Evolutionary conservation across 2,113 vertebrate genomes (phyloP).

Genomic region (Ciconia boyciana): DNA sequence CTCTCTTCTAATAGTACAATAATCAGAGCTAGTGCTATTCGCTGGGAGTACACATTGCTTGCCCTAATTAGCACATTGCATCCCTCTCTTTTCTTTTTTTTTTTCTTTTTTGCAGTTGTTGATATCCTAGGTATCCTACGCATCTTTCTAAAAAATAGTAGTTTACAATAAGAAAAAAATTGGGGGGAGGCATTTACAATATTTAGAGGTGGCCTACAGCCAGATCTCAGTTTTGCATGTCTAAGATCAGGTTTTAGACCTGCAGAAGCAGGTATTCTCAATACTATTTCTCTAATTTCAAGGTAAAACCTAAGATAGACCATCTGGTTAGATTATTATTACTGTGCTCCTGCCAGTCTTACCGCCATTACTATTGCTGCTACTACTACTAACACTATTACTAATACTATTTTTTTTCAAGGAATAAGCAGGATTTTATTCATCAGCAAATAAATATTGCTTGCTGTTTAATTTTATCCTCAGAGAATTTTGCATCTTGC

Average conservation of each 20-base stretch:
- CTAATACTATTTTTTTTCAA: slow-evolving; percentile 25
- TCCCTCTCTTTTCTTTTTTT: no score
- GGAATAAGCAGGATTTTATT: slow-evolving; percentile 61
- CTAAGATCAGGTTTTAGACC: not conserved
- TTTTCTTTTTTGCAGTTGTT: accelerated
- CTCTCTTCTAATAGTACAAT: not conserved
- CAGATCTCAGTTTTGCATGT: not conserved
- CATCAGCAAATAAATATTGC: slow-evolving; percentile 70
- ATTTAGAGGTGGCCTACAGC: not conserved
- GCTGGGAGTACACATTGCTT: not conserved
- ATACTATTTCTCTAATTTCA: not conserved
- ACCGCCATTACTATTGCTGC: not conserved
- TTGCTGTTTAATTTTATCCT: slow-evolving; percentile 74
- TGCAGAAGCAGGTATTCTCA: not conserved
- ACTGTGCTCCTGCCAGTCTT: not conserved
- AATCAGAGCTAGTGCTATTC: not conserved
- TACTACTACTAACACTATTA: not conserved
- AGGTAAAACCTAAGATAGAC: not conserved
- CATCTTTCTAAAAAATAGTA: not conserved
- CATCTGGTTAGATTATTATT: not conserved
- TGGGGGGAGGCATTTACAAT: not conserved
- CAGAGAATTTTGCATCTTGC: slow-evolving; percentile 73
- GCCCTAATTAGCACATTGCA: not conserved
- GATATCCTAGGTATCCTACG: not conserved
- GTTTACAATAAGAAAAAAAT: not conserved